Evolutionary conservation across 92 coral and sea anemone genomes (phyloP).

Genomic region (Palythoa caribaeorum): DNA sequence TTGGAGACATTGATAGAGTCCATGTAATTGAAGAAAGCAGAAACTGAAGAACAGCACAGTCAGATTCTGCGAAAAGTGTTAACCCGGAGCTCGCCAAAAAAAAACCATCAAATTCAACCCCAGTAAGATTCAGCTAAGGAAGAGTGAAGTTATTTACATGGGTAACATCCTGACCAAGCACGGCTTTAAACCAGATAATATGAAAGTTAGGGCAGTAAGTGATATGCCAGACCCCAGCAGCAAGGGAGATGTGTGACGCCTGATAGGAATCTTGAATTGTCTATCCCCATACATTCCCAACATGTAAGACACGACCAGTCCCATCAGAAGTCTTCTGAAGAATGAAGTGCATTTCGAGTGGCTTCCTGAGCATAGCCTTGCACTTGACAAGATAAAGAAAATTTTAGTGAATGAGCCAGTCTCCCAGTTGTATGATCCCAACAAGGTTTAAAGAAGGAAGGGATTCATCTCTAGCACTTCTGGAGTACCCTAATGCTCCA

Average conservation of each 20-base stretch:
- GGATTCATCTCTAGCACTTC: too few species aligned
- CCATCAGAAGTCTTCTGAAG: background rate
- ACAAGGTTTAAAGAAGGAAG: background rate
- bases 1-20: too few species aligned
- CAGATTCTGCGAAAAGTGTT: too few species aligned
- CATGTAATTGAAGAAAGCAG: too few species aligned
- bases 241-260: conserved; percentile 5
- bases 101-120: background rate
- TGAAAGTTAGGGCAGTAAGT: conserved; percentile 4
- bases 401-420: conserved; percentile 11
- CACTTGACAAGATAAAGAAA: background rate
- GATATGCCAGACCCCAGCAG: background rate
- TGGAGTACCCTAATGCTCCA: too few species aligned
- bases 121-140: background rate
- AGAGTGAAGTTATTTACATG: background rate
- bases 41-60: too few species aligned
- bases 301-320: conserved; percentile 17
- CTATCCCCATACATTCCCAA: conserved; percentile 25
- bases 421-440: conserved; percentile 24
- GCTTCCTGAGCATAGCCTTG: background rate
- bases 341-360: conserved; percentile 28
- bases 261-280: conserved; percentile 27
- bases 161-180: background rate
- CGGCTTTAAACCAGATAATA: background rate
- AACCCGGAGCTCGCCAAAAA: background rate